Base-by-base conservation (phyloP, 1,140 invertebrate genomes). In the Ylistrum balloti region DNA sequence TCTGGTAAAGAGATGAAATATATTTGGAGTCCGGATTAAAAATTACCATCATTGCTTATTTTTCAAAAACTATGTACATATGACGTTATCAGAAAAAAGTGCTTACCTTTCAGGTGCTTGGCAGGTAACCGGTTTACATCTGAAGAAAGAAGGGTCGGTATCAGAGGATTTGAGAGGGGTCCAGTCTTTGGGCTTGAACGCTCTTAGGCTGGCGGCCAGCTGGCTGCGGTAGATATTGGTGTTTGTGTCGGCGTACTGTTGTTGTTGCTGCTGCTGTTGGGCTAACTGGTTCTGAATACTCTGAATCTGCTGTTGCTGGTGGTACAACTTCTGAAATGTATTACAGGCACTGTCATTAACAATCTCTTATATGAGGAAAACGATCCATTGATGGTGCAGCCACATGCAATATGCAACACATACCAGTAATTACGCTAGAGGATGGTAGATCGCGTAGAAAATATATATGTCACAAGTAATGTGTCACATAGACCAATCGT, bases 181-280 rank as follows among this genome's bases (percentile, higher is more conserved):
- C 93, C 93, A 94, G 45, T 93, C 89, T 35, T 92, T 93, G 20
- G 90, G 87, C 85, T 94, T 92, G 74, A 94, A 94, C 7, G 93
- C 93, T 87, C 92, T 92, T 20, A 94, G 88, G 91, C 94, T 94
- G n/a, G 93, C 92, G 10, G 91, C 89, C 85, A 94, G 90, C 35
- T 93, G 92, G 9, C 88, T 87, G 38, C 92, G 91, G 20, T 93
- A 93, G 20, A 90, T 74, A 28, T 74, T 74, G 22, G 56, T 74
- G n/a, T 74, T 74, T n/a, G 56, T 74, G 5, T 74, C 56, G 20
- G 56, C 56, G 56, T 74, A 74, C 56, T 74, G 56, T 28, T 74
- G 56, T 74, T 74, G 56, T 28, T 74, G 56, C n/a, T 74, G 56
- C n/a, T 74, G 35, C 35, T 38, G 35, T 38, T 38, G 56, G 5